These are phyloP conservation scores for Calliphora vicina DNA, from an alignment of 1,140 invertebrate species.

Conservation along the genomic window DNA sequence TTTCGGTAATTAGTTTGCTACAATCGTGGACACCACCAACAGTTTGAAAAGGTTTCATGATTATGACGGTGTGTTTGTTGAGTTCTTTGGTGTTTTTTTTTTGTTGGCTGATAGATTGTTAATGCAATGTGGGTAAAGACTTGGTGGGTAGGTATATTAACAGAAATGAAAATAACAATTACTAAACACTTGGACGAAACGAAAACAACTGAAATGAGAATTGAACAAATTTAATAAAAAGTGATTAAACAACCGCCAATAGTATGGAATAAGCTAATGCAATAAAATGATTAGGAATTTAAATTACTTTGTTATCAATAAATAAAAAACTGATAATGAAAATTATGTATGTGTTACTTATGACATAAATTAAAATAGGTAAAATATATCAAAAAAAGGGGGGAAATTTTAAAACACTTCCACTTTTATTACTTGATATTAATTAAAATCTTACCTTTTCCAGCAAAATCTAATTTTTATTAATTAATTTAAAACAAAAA, in stretches of 20 bases:
- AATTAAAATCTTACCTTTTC: too few species aligned
- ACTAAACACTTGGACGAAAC: constrained; percentile 16
- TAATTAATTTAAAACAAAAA: too few species aligned
- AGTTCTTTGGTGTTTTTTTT: constrained; percentile 42
- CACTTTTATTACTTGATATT: too few species aligned
- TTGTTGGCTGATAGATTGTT: too few species aligned
- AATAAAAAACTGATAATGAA: not conserved
- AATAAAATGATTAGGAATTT: not conserved
- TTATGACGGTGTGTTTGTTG: not conserved
- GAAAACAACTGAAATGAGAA: constrained; percentile 28
- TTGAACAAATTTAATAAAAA: not conserved
- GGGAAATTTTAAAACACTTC: too few species aligned
- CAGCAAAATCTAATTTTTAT: too few species aligned
- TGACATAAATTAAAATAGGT: not conserved
- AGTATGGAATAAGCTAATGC: not conserved
- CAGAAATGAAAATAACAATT: not conserved
- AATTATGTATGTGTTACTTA: not conserved
- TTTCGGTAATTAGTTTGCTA: constrained; percentile 48
- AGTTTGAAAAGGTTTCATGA: constrained; percentile 32
- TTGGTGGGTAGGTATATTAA: not conserved
- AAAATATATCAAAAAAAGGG: too few species aligned
- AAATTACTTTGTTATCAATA: not conserved
- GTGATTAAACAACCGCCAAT: not conserved
- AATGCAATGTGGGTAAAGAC: not conserved
- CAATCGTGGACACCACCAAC: constrained; percentile 43